Conservation (phyloP, 2,797 vertebrate genomes). For the Bucorvus abyssinicus region DNA sequence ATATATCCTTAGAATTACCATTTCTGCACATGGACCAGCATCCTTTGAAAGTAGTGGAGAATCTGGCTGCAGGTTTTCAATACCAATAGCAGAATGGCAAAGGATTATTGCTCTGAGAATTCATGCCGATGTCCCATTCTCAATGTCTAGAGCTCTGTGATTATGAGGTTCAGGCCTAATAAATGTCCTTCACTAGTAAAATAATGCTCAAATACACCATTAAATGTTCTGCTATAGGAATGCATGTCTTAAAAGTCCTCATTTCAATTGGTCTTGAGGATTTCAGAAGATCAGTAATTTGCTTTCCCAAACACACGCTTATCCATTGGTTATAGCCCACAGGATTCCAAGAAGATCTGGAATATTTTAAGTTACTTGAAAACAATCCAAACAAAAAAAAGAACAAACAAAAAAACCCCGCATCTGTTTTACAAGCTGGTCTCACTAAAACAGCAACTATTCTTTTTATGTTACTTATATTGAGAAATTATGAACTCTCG, state of each 20-base stretch:
- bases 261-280: not conserved
- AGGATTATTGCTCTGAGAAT: not conserved
- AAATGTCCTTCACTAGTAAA: not conserved
- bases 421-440: not conserved
- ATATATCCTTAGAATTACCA: not conserved
- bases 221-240: not conserved
- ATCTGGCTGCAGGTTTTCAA: not conserved
- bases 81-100: not conserved
- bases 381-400: not conserved
- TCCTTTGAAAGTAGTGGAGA: not conserved
- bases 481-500: not conserved
- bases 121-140: not conserved
- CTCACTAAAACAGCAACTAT: not conserved
- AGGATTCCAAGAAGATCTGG: not conserved
- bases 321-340: not conserved
- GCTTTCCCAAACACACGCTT: not conserved
- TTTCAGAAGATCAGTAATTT: not conserved
- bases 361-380: not conserved
- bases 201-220: not conserved
- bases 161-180: not conserved
- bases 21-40: not conserved
- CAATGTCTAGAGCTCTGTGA: not conserved
- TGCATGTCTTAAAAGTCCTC: not conserved
- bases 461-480: not conserved
- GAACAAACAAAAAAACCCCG: fast-evolving